Evolutionary conservation across 1,140 invertebrate species (phyloP).

Genomic region (Ctenoplectra terminalis): DNA sequence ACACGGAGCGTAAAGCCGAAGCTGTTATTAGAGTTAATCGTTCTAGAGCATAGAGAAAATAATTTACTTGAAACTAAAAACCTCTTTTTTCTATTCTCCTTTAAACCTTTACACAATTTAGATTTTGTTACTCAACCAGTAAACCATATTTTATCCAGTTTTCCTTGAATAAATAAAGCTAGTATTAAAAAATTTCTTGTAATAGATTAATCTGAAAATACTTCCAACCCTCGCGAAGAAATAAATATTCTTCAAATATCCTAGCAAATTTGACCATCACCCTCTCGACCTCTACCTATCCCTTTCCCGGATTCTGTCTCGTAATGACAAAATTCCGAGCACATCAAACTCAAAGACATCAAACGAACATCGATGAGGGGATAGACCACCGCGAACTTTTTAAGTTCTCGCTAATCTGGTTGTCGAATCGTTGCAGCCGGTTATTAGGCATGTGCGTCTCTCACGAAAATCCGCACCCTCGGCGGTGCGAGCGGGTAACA

Average conservation of each 20-base stretch:
- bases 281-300: too few relatives aligned
- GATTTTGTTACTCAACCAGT: too few relatives aligned
- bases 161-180: too few relatives aligned
- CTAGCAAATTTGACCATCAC: too few relatives aligned
- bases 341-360: not conserved
- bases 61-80: not conserved
- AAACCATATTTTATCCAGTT: too few relatives aligned
- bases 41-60: not conserved
- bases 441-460: conserved; percentile 36
- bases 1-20: not conserved
- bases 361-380: conserved; percentile 8
- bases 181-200: too few relatives aligned
- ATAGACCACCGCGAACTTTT: not conserved
- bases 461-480: conserved; percentile 61
- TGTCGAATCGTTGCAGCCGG: not conserved
- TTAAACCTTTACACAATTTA: too few relatives aligned
- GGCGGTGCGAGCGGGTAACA: conserved; percentile 55
- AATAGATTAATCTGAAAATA: too few relatives aligned
- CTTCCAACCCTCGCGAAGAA: too few relatives aligned
- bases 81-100: too few relatives aligned
- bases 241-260: too few relatives aligned
- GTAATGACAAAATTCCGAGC: not conserved
- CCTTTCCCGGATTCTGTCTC: too few relatives aligned
- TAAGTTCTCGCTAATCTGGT: conserved; percentile 17
- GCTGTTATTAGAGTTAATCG: not conserved